Percentiles rank a stretch among this genome's conserved stretches.
Evolutionary conservation across 2,113 vertebrate genomes (phyloP).

Genomic region (Lamprologus tigripictilis): DNA sequence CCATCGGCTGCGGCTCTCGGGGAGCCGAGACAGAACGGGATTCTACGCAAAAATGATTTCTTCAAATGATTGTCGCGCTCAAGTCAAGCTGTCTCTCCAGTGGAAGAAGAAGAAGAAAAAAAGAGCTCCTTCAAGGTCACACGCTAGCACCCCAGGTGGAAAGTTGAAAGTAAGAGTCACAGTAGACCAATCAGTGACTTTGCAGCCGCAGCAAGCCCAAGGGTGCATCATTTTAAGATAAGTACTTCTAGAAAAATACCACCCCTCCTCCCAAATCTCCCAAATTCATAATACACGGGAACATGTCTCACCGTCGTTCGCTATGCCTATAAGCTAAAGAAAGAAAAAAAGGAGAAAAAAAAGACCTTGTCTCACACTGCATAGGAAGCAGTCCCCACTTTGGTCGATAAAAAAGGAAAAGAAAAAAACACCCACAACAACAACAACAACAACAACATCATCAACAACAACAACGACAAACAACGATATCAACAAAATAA

Average conservation of each 20-base stretch:
- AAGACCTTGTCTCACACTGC: constrained; percentile 96
- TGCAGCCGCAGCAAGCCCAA: constrained; percentile 84
- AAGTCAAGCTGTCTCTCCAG: constrained; percentile 88
- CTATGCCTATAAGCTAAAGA: constrained; percentile 80
- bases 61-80: constrained; percentile 76
- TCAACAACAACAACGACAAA: constrained; percentile 73
- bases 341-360: constrained; percentile 46
- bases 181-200: constrained; percentile 93
- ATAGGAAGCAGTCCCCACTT: constrained; percentile 99
- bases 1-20: background rate
- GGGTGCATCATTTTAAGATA: constrained; percentile 75
- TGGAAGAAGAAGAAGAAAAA: constrained; percentile 53
- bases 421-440: constrained; percentile 65
- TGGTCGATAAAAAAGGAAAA: constrained; percentile 86
- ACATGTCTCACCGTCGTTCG: constrained; percentile 79
- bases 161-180: constrained; percentile 82
- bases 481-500: constrained; percentile 86
- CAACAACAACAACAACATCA: constrained; percentile 74
- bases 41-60: constrained; percentile 16
- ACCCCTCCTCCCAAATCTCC: constrained; percentile 59
- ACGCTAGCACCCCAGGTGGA: constrained; percentile 86
- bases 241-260: constrained; percentile 74
- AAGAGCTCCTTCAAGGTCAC: constrained; percentile 72
- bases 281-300: constrained; percentile 80
- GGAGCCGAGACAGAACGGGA: background rate